Percentiles rank a stretch among this genome's conserved stretches.
These are phyloP conservation scores for Vidua macroura DNA, from an alignment of 2,113 vertebrate genomes.

Conservation along the genomic window DNA sequence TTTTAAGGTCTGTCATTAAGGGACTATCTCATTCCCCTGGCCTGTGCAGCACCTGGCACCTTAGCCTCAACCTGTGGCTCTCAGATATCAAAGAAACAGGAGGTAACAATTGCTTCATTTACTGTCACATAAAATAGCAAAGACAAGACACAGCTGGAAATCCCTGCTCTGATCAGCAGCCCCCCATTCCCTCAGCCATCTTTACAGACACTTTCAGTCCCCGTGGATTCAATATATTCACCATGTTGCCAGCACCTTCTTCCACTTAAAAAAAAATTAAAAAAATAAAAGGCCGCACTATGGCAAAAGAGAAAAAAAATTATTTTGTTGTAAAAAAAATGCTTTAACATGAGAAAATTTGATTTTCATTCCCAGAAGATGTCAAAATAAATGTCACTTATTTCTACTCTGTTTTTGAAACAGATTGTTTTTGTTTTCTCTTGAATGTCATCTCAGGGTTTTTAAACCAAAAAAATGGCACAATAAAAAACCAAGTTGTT, in stretches of 20 bases:
- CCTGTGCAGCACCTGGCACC: neutral
- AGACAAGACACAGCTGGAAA: neutral
- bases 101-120: neutral
- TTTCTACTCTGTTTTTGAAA: conserved; percentile 35
- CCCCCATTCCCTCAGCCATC: neutral
- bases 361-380: neutral
- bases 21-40: neutral
- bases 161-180: neutral
- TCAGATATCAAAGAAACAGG: neutral
- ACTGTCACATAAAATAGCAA: neutral
- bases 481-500: neutral
- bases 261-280: neutral
- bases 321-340: neutral
- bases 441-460: conserved; percentile 3
- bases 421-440: neutral
- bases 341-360: neutral
- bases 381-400: conserved; percentile 40
- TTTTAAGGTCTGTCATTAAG: neutral
- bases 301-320: neutral
- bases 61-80: neutral
- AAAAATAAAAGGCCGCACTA: neutral
- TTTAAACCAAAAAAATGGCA: conserved; percentile 4
- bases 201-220: neutral
- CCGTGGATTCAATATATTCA: neutral
- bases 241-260: neutral